A percentile compares a stretch with the other conserved stretches of the same genome.
phyloP scores from a whole-genome alignment of 1,140 invertebrate genomes.

The Solenopsis invicta region DNA sequence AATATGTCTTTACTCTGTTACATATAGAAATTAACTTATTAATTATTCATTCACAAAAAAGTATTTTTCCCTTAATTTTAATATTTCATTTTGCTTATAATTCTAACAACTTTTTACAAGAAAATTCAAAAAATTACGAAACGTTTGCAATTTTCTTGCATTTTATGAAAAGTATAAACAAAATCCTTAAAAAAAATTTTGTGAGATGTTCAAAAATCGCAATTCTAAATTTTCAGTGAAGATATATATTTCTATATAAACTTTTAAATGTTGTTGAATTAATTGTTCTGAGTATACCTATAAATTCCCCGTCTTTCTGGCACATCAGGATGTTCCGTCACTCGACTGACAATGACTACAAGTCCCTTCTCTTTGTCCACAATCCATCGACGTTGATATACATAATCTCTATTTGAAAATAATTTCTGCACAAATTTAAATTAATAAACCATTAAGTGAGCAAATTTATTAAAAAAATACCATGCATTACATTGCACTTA shows the following conservation, averaged over 20 bases:
- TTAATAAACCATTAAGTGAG: constrained; percentile 19
- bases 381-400: constrained; percentile 92
- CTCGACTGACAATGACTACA: constrained; percentile 89
- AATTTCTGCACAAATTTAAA: constrained; percentile 88
- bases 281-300: constrained; percentile 79
- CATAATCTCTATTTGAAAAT: constrained; percentile 95
- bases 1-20: constrained; percentile 91
- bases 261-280: not conserved
- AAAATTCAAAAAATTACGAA: too few species aligned
- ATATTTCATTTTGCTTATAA: constrained; percentile 27
- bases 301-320: constrained; percentile 88
- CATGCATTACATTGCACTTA: constrained; percentile 37
- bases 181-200: too few species aligned
- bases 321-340: constrained; percentile 88
- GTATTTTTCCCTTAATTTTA: not conserved
- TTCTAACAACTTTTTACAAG: constrained; percentile 35
- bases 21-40: constrained; percentile 66
- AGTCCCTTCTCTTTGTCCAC: constrained; percentile 87
- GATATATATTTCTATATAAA: not conserved
- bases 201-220: too few species aligned
- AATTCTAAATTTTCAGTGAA: too few species aligned
- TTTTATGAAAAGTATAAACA: too few species aligned
- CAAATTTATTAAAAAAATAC: not conserved
- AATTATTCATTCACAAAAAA: not conserved
- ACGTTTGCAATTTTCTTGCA: too few species aligned